A percentile compares a stretch with the other conserved stretches of the same genome.
These are phyloP conservation scores for Ramazzottius varieornatus DNA, from an alignment of 2,888 invertebrate genomes.

Conservation along the genomic window DNA sequence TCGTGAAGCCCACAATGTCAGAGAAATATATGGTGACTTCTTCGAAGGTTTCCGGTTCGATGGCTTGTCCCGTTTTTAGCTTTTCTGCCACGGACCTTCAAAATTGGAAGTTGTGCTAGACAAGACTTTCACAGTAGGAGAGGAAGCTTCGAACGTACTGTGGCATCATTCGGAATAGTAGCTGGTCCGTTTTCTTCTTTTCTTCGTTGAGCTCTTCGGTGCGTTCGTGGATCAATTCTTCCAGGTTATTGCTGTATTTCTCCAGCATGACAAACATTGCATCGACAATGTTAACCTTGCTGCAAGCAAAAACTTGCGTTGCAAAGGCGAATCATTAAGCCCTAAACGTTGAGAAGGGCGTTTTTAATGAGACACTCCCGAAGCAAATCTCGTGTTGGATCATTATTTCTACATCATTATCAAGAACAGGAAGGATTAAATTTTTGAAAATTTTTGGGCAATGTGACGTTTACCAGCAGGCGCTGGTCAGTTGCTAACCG, in stretches of 20 bases:
- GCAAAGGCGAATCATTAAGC: too few relatives aligned
- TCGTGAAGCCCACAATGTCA: constrained; percentile 78
- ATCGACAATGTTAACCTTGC: constrained; percentile 78
- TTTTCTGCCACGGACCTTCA: constrained; percentile 68
- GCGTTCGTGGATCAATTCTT: constrained; percentile 64
- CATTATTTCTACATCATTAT: too few relatives aligned
- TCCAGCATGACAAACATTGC: constrained; percentile 91
- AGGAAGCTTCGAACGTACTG: constrained; percentile 35
- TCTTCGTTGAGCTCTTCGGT: constrained; percentile 79
- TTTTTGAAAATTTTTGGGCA: too few relatives aligned
- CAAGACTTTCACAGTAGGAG: too few relatives aligned
- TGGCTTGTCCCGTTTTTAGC: constrained; percentile 58
- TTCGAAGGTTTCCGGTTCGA: constrained; percentile 71
- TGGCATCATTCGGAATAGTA: constrained; percentile 62
- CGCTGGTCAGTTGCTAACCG: too few relatives aligned
- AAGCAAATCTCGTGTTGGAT: too few relatives aligned
- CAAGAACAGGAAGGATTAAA: too few relatives aligned
- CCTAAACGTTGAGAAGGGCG: too few relatives aligned
- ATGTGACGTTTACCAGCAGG: too few relatives aligned
- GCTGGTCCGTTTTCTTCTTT: constrained; percentile 76
- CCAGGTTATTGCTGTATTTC: constrained; percentile 78
- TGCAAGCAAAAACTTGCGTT: constrained; percentile 26
- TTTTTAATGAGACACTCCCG: too few relatives aligned
- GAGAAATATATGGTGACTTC: constrained; percentile 59
- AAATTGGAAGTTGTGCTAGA: constrained; percentile 7